A percentile compares a stretch with the other conserved stretches of the same genome.
Conservation (phyloP, 2,888 invertebrate species). For the Lamproptera curius region DNA sequence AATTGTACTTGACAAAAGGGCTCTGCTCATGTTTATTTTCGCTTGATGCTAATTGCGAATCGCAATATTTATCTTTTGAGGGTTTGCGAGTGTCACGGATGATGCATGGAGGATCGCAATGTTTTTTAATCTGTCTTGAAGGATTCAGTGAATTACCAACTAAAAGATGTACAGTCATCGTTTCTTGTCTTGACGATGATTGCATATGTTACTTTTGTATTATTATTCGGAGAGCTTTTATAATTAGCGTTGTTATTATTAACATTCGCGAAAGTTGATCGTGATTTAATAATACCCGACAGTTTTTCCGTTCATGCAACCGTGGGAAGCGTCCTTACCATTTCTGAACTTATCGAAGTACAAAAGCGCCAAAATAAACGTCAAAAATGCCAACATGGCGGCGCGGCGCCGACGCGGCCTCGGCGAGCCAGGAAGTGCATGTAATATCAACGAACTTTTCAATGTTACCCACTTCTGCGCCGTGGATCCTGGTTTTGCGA, state of each 20-base stretch:
- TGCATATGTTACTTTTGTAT: too few relatives aligned
- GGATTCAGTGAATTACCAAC: too few relatives aligned
- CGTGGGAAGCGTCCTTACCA: constrained; percentile 39
- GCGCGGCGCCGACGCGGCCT: constrained; percentile 51
- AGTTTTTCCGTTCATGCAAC: constrained; percentile 2
- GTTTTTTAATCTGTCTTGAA: not conserved
- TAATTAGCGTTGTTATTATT: too few relatives aligned
- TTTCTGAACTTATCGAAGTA: constrained; percentile 40
- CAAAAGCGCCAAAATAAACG: constrained; percentile 70
- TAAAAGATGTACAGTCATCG: too few relatives aligned
- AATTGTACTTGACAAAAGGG: constrained; percentile 4
- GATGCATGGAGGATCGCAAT: not conserved
- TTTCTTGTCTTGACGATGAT: too few relatives aligned
- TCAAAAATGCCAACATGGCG: constrained; percentile 70
- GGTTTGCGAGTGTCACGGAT: not conserved
- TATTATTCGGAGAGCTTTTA: too few relatives aligned
- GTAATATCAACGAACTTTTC: constrained; percentile 75
- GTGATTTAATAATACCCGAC: constrained; percentile 1
- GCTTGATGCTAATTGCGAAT: constrained; percentile 7
- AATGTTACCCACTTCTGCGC: constrained; percentile 65
- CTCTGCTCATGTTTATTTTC: constrained; percentile 11
- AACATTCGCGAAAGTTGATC: too few relatives aligned
- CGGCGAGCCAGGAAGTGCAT: constrained; percentile 68
- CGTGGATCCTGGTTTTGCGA: constrained; percentile 47
- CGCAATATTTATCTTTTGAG: constrained; percentile 11